Base-by-base conservation (phyloP, 2,113 vertebrate species). In the Rhinogobius similis region DNA sequence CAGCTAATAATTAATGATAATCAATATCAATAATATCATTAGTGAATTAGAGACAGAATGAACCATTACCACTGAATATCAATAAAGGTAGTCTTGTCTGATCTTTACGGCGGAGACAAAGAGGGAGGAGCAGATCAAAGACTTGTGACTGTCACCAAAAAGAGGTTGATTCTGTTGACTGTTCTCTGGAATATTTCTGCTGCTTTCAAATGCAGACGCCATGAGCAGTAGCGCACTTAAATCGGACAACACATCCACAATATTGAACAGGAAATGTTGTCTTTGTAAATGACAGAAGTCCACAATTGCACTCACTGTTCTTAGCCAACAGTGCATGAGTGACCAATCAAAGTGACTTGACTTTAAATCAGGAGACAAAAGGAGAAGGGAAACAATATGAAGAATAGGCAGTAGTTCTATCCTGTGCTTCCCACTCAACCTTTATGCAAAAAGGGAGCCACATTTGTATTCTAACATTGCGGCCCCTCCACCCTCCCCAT, bases 111-210 rank as follows among this genome's bases (percentile, higher is more conserved):
- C 87, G 76, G 82, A 88, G 81, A 88, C 75, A 76, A 79, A 58
- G 65, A 61, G 76, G 48, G 76, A 86, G 72, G 67, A 85, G 59
- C 21, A 53, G 86, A 90, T 90, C 87, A 91, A 88, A 91, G 84
- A 83, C 65, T 72, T 79, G 81, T 75, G 89, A 91, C 89, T 91
- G 90, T 89, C 89, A 88, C 78, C 68, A 81, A 81, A 76, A 72
- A n/a, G 2, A 44, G 65, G 71, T 52, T n/a, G n/a, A n/a, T 87
- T 86, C 77, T 6, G 65, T 73, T 83, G 78, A 56, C 81, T 77
- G 78, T 81, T 89, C 82, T 86, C 85, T 81, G 78, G 82, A 86
- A 78, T 71, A 73, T 72, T 74, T 67, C 82, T 67, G 73, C 77
- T 65, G 70, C 83, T 80, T 76, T 69, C 74, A 84, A 83, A 88